Base-by-base conservation (phyloP, 2,888 invertebrate genomes). In the Chouioia cunea region DNA sequence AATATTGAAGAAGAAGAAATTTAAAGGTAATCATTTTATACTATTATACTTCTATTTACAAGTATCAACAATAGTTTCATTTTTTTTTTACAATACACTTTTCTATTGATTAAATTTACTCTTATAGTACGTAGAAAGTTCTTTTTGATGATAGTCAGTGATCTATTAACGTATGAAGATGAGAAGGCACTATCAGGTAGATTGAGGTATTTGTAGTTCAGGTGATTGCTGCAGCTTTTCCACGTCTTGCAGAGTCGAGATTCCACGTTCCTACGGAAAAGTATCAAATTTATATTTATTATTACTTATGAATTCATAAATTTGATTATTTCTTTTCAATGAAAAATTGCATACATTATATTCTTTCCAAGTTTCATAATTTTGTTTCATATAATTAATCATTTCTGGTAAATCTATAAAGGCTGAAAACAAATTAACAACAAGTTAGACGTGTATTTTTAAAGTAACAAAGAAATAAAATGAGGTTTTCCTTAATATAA, bases 321-420 rank as follows among this genome's bases (percentile, higher is more conserved):
- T 48, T 54, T 52, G 22, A 54, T 15, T 60, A 48, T 47, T 27
- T 0, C 46, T 23, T 43, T 59, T 14, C 22, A 46, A 15, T 22
- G 14, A 4, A 53, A 53, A 53, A 14, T 6, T 52, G 77, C 81
- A 68, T 67, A 83, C 93, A 81, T 93, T 92, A 78, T 91, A 90
- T 79, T 95, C 94, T 81, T 94, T 94, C 97, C 97, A 97, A 84
- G 93, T 94, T 68, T 92, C 90, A 87, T 97, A 96, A 87, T 97
- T 97, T 81, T 88, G 89, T 78, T 93, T 90, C 87, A 97, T 93
- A 85, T 94, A 92, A 15, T 90, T 89, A 75, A 97, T 92, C 76
- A 97, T 88, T 86, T 97, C 96, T 0, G 97, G 97, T 90, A 97
- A 93, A 85, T 97, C 96, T 82, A 96, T 93, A 86, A 97, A 96